Conservation (phyloP, 2,888 invertebrate species). For the Abscondita cerata region DNA sequence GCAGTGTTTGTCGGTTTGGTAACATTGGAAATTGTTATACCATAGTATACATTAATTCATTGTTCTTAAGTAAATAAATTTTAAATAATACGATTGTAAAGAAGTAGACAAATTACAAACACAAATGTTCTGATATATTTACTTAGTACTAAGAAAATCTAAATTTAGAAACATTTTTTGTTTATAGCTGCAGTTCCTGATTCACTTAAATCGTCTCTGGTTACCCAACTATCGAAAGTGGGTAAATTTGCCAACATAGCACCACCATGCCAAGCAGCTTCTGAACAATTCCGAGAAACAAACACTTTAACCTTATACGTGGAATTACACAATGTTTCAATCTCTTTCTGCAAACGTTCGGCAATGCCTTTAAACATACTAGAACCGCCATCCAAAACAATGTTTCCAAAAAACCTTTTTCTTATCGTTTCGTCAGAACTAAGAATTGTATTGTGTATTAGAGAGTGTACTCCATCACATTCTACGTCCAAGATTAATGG, state of each 20-base stretch:
- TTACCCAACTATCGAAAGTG: conserved; percentile 96
- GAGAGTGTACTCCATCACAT: conserved; percentile 87
- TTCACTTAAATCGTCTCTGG: conserved; percentile 97
- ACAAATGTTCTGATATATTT: too few species aligned
- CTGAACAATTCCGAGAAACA: conserved; percentile 92
- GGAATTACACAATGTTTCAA: conserved; percentile 87
- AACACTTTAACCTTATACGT: conserved; percentile 95
- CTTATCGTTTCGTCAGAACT: conserved; percentile 95
- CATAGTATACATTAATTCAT: too few species aligned
- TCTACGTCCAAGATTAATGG: conserved; percentile 91
- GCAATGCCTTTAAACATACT: conserved; percentile 96
- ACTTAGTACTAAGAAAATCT: too few species aligned
- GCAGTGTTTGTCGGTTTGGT: too few species aligned
- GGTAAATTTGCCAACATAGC: conserved; percentile 90
- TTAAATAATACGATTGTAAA: too few species aligned
- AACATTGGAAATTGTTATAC: too few species aligned
- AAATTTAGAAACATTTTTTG: conserved; percentile 98
- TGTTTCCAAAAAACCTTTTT: conserved; percentile 95
- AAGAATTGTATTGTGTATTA: conserved; percentile 96
- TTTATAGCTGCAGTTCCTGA: conserved; percentile 96
- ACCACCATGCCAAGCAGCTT: conserved; percentile 95
- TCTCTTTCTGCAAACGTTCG: conserved; percentile 92
- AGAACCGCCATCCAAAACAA: conserved; percentile 91
- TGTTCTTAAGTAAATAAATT: too few species aligned
- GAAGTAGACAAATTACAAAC: too few species aligned